These are phyloP conservation scores for Drosophila nigrodunni DNA, from an alignment of 1,140 invertebrate genomes.

Conservation along the genomic window DNA sequence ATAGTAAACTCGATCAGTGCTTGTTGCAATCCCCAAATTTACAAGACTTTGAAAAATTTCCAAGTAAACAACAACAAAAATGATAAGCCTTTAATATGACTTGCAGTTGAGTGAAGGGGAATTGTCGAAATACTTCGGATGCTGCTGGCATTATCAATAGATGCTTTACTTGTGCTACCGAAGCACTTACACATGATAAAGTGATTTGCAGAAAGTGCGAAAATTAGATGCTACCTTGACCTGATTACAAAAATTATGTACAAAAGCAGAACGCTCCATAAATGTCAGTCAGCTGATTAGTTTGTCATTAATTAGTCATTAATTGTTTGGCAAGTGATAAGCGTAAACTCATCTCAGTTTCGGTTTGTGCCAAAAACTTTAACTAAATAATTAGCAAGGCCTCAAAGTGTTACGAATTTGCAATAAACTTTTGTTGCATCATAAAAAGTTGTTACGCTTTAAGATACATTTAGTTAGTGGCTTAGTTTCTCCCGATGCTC, in stretches of 20 bases:
- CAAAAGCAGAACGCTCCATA: slow-evolving; percentile 41
- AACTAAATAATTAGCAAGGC: slow-evolving; percentile 44
- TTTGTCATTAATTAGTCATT: slow-evolving; percentile 43
- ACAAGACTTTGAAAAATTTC: slow-evolving; percentile 24
- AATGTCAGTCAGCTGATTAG: slow-evolving; percentile 21
- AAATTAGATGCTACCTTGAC: slow-evolving; percentile 44
- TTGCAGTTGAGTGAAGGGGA: slow-evolving; percentile 23
- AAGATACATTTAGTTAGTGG: slow-evolving; percentile 21
- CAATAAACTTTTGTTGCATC: slow-evolving; percentile 16
- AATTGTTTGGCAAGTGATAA: slow-evolving; percentile 43
- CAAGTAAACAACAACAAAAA: not conserved
- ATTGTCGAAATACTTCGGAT: slow-evolving; percentile 8
- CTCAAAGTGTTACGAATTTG: slow-evolving; percentile 21
- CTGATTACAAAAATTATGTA: slow-evolving; percentile 1
- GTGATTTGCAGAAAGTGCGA: slow-evolving; percentile 49
- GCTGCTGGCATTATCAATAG: slow-evolving; percentile 23
- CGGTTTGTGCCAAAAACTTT: slow-evolving; percentile 3
- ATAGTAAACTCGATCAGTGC: slow-evolving; percentile 25
- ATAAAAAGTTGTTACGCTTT: slow-evolving; percentile 24
- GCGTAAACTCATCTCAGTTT: slow-evolving; percentile 7
- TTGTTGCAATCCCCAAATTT: slow-evolving; percentile 38
- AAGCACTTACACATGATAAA: slow-evolving; percentile 5
- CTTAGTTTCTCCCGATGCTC: slow-evolving; percentile 32
- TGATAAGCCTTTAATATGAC: slow-evolving; percentile 42
- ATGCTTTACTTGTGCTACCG: slow-evolving; percentile 12